Percentiles rank a stretch among this genome's conserved stretches.
phyloP scores from a whole-genome alignment of 2,797 vertebrate species.

The Cossypha dichroa region DNA sequence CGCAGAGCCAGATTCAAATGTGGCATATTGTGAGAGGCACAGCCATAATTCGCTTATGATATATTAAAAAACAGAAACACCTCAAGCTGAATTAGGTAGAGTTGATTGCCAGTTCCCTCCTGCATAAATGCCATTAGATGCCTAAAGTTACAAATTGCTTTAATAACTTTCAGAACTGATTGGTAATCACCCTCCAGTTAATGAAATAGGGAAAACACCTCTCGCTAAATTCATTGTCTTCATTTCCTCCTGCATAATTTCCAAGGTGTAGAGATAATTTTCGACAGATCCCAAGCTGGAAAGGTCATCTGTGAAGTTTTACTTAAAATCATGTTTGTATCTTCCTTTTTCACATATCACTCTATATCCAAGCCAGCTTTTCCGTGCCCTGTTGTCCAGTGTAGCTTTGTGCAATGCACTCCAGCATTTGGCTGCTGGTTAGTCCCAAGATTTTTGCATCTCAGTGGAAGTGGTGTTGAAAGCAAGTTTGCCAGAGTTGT shows the following conservation, averaged over 20 bases:
- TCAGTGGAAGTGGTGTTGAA: not conserved
- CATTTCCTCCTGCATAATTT: slow-evolving; percentile 30
- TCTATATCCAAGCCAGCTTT: not conserved
- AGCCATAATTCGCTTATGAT: not conserved
- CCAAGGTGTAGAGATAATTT: not conserved
- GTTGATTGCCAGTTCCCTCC: slow-evolving; percentile 20
- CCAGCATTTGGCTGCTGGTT: not conserved
- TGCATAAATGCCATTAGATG: slow-evolving; percentile 13
- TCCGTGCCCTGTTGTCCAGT: not conserved
- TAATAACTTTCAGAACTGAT: slow-evolving; percentile 64
- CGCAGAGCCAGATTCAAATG: not conserved
- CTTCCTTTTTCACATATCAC: not conserved
- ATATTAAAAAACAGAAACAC: not conserved
- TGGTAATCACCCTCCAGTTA: slow-evolving; percentile 58
- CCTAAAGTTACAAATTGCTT: slow-evolving; percentile 64
- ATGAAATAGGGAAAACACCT: slow-evolving; percentile 44
- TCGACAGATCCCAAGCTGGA: not conserved
- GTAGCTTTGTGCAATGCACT: not conserved
- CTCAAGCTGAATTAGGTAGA: not conserved
- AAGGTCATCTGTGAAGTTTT: not conserved
- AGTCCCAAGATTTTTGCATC: not conserved
- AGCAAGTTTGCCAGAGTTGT: not conserved
- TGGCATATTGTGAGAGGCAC: not conserved
- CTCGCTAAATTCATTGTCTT: not conserved
- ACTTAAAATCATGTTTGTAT: not conserved